Conservation (phyloP, 1,140 invertebrate species). For the Sarcophaga bullata region DNA sequence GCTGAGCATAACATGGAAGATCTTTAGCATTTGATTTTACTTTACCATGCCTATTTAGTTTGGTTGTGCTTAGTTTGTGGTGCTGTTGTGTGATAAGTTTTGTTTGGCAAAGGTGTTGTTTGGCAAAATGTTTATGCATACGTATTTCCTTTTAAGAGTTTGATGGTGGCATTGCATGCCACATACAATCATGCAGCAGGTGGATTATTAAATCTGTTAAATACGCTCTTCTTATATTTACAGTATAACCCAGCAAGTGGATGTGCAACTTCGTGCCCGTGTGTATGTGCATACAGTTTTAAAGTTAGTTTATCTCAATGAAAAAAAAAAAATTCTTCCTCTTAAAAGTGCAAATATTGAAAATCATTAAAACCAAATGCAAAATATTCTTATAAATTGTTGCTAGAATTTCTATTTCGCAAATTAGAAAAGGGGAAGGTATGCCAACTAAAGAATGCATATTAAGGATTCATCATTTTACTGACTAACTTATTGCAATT, state of each 20-base stretch:
- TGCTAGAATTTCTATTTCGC: too few species aligned
- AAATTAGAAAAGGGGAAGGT: too few species aligned
- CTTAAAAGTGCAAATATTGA: neutral
- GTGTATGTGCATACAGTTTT: too few species aligned
- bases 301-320: too few species aligned
- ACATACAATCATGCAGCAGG: conserved; percentile 40
- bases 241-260: too few species aligned
- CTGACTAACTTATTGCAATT: too few species aligned
- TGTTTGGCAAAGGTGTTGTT: conserved; percentile 6
- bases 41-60: neutral
- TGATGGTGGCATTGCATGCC: conserved; percentile 38
- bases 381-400: neutral
- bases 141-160: conserved; percentile 12
- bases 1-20: neutral
- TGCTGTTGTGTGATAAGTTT: neutral
- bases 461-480: too few species aligned
- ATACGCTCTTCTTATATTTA: neutral
- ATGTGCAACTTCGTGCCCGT: too few species aligned
- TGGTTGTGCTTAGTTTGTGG: neutral
- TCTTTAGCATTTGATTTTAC: conserved; percentile 9
- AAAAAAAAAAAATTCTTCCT: too few species aligned
- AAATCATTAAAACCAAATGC: neutral
- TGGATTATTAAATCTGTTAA: conserved; percentile 31
- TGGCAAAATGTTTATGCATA: conserved; percentile 14
- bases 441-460: too few species aligned